Conservation (phyloP, 2,113 vertebrate species). For the Alouatta palliata region DNA sequence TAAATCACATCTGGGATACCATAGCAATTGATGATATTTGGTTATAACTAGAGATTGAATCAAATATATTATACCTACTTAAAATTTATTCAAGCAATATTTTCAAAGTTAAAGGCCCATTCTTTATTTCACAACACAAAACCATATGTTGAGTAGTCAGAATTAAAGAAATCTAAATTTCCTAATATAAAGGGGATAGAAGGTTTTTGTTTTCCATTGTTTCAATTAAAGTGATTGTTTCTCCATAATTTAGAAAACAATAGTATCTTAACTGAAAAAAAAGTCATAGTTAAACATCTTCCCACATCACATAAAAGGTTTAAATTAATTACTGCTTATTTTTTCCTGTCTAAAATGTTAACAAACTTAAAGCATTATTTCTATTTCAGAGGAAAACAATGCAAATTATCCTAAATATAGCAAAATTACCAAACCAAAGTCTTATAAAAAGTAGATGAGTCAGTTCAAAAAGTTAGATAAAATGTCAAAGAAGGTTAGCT, state of each 20-base stretch:
- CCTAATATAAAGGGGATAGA: not conserved
- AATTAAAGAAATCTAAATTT: not conserved
- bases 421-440: not conserved
- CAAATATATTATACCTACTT: not conserved
- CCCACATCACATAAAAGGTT: not conserved
- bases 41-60: not conserved
- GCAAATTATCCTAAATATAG: not conserved
- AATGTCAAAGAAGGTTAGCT: not conserved
- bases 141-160: not conserved
- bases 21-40: not conserved
- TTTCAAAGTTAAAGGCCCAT: not conserved
- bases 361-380: not conserved
- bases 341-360: not conserved
- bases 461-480: not conserved
- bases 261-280: not conserved
- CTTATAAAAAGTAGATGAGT: not conserved
- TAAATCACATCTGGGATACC: not conserved
- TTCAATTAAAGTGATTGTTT: not conserved
- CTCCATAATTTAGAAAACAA: not conserved
- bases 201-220: not conserved
- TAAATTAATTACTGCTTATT: not conserved
- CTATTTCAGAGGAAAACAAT: not conserved
- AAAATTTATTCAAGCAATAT: not conserved
- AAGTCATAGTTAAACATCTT: not conserved
- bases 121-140: not conserved